Evolutionary conservation across 2,888 invertebrate species (phyloP).

Genomic region (Gymnoscelis rufifasciata): DNA sequence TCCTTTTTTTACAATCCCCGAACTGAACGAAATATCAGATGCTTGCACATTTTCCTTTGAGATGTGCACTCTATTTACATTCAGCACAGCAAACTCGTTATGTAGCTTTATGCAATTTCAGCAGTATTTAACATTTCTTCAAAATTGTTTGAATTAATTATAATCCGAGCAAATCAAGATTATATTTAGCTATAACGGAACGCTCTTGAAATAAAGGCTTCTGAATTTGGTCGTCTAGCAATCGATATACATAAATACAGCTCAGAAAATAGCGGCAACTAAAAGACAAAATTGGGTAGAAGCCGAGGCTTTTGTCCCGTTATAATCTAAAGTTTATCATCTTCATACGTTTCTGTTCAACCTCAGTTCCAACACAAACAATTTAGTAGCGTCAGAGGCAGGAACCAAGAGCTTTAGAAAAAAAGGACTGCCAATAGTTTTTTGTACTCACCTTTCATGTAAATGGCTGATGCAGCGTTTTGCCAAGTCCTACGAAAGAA

Average conservation of each 20-base stretch:
- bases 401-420: slow-evolving; percentile 44
- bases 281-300: slow-evolving; percentile 52
- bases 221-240: slow-evolving; percentile 58
- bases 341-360: not conserved
- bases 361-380: not conserved
- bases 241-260: slow-evolving; percentile 48
- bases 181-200: slow-evolving; percentile 47
- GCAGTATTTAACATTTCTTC: too few relatives aligned
- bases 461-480: slow-evolving; percentile 72
- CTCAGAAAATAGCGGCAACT: slow-evolving; percentile 72
- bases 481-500: slow-evolving; percentile 40
- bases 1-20: slow-evolving; percentile 30
- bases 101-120: not conserved
- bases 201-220: slow-evolving; percentile 41
- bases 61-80: too few relatives aligned
- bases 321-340: too few relatives aligned
- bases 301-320: slow-evolving; percentile 47
- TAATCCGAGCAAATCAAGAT: slow-evolving; percentile 21
- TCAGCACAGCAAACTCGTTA: too few relatives aligned
- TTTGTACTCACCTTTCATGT: slow-evolving; percentile 79
- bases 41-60: not conserved
- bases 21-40: slow-evolving; percentile 7
- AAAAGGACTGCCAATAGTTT: slow-evolving; percentile 65
- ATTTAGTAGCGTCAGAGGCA: slow-evolving; percentile 32
- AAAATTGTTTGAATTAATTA: not conserved